Base-by-base conservation (phyloP, 2,113 vertebrate genomes). In the Periophthalmus modestus region DNA sequence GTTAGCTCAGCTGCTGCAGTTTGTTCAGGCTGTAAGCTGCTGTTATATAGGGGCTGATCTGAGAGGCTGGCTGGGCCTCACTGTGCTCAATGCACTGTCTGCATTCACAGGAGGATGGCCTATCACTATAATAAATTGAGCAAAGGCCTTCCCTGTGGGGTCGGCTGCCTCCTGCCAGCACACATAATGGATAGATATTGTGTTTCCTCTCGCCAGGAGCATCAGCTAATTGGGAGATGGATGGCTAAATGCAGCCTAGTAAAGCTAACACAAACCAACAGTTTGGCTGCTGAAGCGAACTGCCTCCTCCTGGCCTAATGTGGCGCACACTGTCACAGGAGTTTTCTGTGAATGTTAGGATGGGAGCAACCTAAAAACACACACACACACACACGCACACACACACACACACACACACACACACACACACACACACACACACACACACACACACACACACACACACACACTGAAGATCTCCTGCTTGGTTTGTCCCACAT, bases 91-190 rank as follows among this genome's bases (percentile, higher is more conserved):
- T 50, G 33, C 74, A 79, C 79, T 77, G 78, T 75, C 33, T 21
- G 46, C 63, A 79, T 72, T 72, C 43, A 50, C 77, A 72, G 78
- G 83, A 74, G 82, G 81, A 87, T 84, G 72, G 69, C 47, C 43
- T 87, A 77, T 86, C 71, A 5, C 47, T 24, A 62, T 83, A 86
- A 84, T 89, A 77, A 88, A 82, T 87, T 87, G 82, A 82, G 39
- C 36, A 36, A 36, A 79, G 76, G 59, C 69, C 57, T 55, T 58
- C 54, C 66, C 69, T 71, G 73, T 72, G 48, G 71, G 79, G 66
- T 58, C 48, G 11, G 59, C 75, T 70, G 79, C 52, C 72, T 65
- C 68, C 72, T 69, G 72, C 75, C 73, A 66, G 66, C 70, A 58
- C 54, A 71, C 69, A 71, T 82, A 71, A 78, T 83, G 71, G 81